phyloP scores from a whole-genome alignment of 1,140 invertebrate species.

The Antheraea pernyi region DNA sequence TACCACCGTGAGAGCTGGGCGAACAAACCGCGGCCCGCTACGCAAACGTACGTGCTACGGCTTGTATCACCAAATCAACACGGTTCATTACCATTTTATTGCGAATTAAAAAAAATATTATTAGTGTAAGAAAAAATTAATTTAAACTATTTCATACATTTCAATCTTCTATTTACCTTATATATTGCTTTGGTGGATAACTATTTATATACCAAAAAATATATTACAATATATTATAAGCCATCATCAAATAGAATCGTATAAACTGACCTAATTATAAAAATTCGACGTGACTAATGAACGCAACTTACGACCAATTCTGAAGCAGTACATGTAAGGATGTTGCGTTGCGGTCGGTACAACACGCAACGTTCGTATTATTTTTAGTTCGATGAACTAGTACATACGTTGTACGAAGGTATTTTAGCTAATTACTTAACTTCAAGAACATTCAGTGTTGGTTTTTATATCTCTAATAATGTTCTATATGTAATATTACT shows the following conservation, averaged over 20 bases:
- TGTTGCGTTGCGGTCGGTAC: neutral
- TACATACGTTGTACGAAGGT: neutral
- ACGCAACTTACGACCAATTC: neutral
- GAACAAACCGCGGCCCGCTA: conserved; percentile 50
- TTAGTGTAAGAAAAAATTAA: too few species aligned
- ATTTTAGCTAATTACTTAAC: neutral
- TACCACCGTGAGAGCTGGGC: conserved; percentile 48
- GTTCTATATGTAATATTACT: too few species aligned
- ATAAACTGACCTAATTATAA: neutral
- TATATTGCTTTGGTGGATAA: too few species aligned
- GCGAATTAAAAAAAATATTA: too few species aligned
- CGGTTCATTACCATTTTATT: neutral
- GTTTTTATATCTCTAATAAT: neutral
- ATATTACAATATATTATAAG: neutral
- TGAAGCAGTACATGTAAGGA: neutral
- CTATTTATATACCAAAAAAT: too few species aligned
- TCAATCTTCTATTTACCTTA: too few species aligned
- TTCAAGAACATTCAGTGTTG: neutral
- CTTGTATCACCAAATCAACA: neutral
- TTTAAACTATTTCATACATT: too few species aligned
- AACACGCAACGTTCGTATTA: neutral
- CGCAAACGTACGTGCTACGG: conserved; percentile 13
- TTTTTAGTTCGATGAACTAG: conserved; percentile 2
- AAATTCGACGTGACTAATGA: neutral
- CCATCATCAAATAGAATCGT: neutral